phyloP scores from a whole-genome alignment of 2,888 invertebrate genomes.

The Sisyra nigra region DNA sequence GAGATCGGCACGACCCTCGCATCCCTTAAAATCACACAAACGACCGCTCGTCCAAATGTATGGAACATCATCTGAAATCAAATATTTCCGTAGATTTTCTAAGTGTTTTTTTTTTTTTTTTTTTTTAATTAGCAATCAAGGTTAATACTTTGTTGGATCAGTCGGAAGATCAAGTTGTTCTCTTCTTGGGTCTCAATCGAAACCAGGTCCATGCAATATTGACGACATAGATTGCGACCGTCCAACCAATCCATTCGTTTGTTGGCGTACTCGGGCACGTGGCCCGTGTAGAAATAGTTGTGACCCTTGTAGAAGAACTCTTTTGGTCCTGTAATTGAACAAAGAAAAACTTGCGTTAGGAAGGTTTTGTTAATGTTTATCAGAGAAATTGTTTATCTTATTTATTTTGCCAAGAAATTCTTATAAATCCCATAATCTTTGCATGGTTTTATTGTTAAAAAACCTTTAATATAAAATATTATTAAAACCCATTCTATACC shows the following conservation, averaged over 20 bases:
- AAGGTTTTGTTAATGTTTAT: too few species aligned
- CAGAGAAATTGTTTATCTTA: too few species aligned
- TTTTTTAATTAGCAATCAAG: neutral
- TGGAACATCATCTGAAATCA: slow-evolving; percentile 58
- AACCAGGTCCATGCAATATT: slow-evolving; percentile 87
- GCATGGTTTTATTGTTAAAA: too few species aligned
- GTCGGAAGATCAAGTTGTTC: slow-evolving; percentile 75
- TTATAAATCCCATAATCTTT: too few species aligned
- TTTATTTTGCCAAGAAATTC: too few species aligned
- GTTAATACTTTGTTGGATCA: slow-evolving; percentile 66
- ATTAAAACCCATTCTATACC: too few species aligned
- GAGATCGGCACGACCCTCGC: slow-evolving; percentile 69
- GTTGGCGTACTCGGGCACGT: slow-evolving; percentile 60
- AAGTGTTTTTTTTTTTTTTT: neutral
- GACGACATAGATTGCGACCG: slow-evolving; percentile 78
- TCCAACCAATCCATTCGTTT: slow-evolving; percentile 82
- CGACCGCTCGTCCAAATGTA: slow-evolving; percentile 91
- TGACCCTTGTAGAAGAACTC: slow-evolving; percentile 77
- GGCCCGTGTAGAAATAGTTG: slow-evolving; percentile 78
- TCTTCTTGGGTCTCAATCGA: slow-evolving; percentile 81
- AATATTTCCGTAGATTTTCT: neutral
- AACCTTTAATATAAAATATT: too few species aligned
- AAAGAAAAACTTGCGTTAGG: too few species aligned
- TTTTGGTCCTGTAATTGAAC: slow-evolving; percentile 66
- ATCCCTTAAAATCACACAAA: slow-evolving; percentile 85